phyloP scores from a whole-genome alignment of 2,888 invertebrate genomes.

The Microctonus aethiopoides region DNA sequence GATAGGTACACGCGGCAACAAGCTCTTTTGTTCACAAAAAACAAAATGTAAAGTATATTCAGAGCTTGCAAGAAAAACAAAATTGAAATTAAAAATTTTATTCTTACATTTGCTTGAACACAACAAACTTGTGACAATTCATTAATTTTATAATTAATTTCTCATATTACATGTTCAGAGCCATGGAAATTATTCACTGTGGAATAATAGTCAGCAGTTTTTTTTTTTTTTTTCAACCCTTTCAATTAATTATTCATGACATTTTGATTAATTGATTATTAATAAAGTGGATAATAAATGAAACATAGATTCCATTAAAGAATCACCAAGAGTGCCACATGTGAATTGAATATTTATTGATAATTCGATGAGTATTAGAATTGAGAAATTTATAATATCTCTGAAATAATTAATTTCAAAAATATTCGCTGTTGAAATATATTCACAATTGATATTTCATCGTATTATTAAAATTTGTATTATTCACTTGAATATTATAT shows the following conservation, averaged over 20 bases:
- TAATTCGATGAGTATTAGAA: conserved; percentile 1
- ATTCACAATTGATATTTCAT: not conserved
- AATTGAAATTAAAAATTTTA: not conserved
- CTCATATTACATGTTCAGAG: not conserved
- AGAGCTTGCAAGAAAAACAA: not conserved
- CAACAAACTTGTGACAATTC: not conserved
- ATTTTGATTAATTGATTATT: not conserved
- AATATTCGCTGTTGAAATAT: not conserved
- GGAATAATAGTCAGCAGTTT: not conserved
- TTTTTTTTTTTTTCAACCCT: not conserved
- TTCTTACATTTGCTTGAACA: not conserved
- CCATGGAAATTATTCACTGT: not conserved
- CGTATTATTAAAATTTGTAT: not conserved
- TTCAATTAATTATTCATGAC: conserved; percentile 7
- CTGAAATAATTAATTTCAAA: not conserved
- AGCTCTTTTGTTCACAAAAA: conserved; percentile 38
- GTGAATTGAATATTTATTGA: conserved; percentile 26
- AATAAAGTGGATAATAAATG: conserved; percentile 12
- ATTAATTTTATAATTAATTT: not conserved
- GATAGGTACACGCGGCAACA: conserved; percentile 27
- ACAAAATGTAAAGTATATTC: not conserved
- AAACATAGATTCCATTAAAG: conserved; percentile 29
- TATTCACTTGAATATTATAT: not conserved
- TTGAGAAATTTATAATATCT: not conserved
- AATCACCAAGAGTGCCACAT: conserved; percentile 36